Conservation (phyloP, 2,888 invertebrate species). For the Eristalinus sepulchralis region DNA sequence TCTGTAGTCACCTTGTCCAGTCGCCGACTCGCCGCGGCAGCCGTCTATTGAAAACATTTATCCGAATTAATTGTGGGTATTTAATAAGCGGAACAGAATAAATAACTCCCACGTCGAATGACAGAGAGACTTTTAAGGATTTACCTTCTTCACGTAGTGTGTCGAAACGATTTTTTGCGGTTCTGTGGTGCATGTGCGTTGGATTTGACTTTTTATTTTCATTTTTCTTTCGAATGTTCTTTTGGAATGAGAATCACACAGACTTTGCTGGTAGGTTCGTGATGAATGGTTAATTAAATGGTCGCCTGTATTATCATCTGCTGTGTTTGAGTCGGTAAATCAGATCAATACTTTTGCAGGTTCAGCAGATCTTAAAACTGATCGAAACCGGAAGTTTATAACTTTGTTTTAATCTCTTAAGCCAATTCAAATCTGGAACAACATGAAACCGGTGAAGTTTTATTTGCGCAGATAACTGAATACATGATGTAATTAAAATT, state of each 20-base stretch:
- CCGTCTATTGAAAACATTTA: slow-evolving; percentile 45
- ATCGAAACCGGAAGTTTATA: not conserved
- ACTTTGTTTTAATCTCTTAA: not conserved
- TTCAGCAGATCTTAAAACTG: not conserved
- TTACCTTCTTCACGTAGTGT: slow-evolving; percentile 35
- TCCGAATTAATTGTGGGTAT: slow-evolving; percentile 57
- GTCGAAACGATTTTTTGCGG: slow-evolving; percentile 58
- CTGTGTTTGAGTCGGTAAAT: slow-evolving; percentile 33
- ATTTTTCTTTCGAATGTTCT: slow-evolving; percentile 9
- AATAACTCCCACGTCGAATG: slow-evolving; percentile 62
- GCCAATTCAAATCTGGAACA: too few species aligned
- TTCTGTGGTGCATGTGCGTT: slow-evolving; percentile 6
- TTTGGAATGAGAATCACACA: not conserved
- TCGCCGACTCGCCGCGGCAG: not conserved
- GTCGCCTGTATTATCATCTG: slow-evolving; percentile 36
- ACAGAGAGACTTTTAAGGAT: slow-evolving; percentile 46
- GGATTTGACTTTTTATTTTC: not conserved
- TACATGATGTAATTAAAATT: too few species aligned
- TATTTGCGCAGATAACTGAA: too few species aligned
- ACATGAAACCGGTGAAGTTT: too few species aligned
- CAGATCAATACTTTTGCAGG: slow-evolving; percentile 7
- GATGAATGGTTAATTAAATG: slow-evolving; percentile 56
- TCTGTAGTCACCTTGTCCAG: not conserved
- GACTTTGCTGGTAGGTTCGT: slow-evolving; percentile 28
- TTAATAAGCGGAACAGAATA: slow-evolving; percentile 55